A percentile compares a stretch with the other conserved stretches of the same genome.
Conservation (phyloP, 2,797 vertebrate genomes). For the Malacoctenus gilli region DNA sequence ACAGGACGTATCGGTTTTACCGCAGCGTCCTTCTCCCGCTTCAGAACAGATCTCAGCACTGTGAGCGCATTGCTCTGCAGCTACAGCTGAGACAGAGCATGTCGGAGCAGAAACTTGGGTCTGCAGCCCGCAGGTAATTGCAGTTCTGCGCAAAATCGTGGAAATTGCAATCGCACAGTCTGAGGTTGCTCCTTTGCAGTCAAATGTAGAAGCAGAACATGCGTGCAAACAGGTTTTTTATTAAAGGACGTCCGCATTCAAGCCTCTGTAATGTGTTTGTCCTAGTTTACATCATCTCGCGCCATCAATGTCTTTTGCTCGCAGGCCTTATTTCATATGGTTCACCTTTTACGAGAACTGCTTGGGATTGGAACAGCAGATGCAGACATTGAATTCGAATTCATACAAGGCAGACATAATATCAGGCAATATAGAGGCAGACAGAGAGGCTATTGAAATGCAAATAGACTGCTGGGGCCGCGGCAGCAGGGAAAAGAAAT, state of each 20-base stretch:
- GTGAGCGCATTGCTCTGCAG: slow-evolving; percentile 10
- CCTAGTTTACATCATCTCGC: slow-evolving; percentile 70
- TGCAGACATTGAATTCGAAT: slow-evolving; percentile 79
- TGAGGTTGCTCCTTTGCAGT: slow-evolving; percentile 32
- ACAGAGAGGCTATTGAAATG: slow-evolving; percentile 83
- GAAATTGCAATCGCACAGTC: slow-evolving; percentile 32
- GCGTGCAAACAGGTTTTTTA: slow-evolving; percentile 58
- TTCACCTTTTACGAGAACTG: slow-evolving; percentile 74
- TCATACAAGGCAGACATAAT: slow-evolving; percentile 82
- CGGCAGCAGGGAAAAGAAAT: slow-evolving; percentile 79
- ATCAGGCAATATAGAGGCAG: slow-evolving; percentile 81
- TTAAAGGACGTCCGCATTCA: slow-evolving; percentile 43
- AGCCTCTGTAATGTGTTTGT: slow-evolving; percentile 50
- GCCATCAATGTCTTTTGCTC: slow-evolving; percentile 57
- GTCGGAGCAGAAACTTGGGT: slow-evolving; percentile 27
- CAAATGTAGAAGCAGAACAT: slow-evolving; percentile 56
- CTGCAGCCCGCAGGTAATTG: slow-evolving; percentile 23
- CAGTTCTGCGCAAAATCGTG: slow-evolving; percentile 30
- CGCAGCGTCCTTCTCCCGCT: slow-evolving; percentile 48
- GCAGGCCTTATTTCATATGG: slow-evolving; percentile 71
- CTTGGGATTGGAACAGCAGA: slow-evolving; percentile 75
- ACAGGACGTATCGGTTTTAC: slow-evolving; percentile 66
- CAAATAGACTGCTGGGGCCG: slow-evolving; percentile 79
- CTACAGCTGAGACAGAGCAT: slow-evolving; percentile 6
- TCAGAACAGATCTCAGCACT: slow-evolving; percentile 33